phyloP scores from a whole-genome alignment of 2,797 vertebrate species.

The Eutrigla gurnardus region DNA sequence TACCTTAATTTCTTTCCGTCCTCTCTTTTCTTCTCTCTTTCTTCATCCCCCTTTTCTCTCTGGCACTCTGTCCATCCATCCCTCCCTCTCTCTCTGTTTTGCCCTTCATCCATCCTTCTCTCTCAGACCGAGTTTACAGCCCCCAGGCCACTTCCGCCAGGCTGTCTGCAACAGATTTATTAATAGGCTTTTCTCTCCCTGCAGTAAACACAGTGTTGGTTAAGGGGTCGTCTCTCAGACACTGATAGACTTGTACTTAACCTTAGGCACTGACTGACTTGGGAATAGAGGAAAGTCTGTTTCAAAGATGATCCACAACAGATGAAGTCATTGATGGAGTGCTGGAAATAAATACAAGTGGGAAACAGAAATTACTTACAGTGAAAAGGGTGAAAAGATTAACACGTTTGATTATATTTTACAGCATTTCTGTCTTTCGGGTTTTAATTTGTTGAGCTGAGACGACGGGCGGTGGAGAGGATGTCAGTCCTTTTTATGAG shows the following conservation, averaged over 20 bases:
- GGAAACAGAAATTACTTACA: slow-evolving; percentile 12
- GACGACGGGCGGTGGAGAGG: neutral
- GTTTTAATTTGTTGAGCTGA: neutral
- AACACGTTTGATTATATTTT: neutral
- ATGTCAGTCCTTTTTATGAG: neutral
- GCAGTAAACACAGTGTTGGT: slow-evolving; percentile 73
- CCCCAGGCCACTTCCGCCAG: slow-evolving; percentile 76
- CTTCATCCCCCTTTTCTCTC: neutral
- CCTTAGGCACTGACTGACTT: slow-evolving; percentile 38
- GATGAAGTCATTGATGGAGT: slow-evolving; percentile 12
- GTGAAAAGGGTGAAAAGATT: neutral
- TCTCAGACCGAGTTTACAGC: slow-evolving; percentile 68
- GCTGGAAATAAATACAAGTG: slow-evolving; percentile 21
- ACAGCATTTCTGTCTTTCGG: neutral
- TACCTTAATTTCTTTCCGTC: slow-evolving; percentile 38
- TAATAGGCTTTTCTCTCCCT: slow-evolving; percentile 75
- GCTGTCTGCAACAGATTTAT: slow-evolving; percentile 77
- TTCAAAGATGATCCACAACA: slow-evolving; percentile 22
- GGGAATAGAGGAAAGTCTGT: slow-evolving; percentile 49
- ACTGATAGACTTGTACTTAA: slow-evolving; percentile 70
- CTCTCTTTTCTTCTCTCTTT: neutral
- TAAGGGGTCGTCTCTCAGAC: slow-evolving; percentile 62
- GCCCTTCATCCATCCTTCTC: slow-evolving; percentile 53
- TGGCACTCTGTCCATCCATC: slow-evolving; percentile 10
- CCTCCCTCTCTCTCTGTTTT: slow-evolving; percentile 42